Evolutionary conservation across 2,113 vertebrate species (phyloP).

Genomic region (Chloropsis hardwickii): DNA sequence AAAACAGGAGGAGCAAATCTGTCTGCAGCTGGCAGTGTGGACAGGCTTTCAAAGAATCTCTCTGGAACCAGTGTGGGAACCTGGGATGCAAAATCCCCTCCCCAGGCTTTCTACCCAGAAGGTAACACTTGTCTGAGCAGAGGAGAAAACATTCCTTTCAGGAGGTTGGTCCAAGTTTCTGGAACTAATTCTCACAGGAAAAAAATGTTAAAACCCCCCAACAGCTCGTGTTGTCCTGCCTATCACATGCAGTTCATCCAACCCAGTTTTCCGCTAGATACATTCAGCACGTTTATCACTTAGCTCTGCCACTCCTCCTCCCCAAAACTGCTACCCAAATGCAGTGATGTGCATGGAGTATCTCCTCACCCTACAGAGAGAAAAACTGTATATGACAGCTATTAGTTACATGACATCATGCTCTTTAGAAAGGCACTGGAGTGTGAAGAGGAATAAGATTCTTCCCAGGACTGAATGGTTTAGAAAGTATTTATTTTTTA

Average conservation of each 20-base stretch:
- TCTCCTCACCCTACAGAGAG: background rate
- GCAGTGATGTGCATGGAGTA: background rate
- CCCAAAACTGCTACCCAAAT: background rate
- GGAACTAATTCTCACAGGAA: slow-evolving; percentile 56
- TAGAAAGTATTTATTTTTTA: background rate
- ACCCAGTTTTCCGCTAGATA: background rate
- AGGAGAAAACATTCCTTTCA: slow-evolving; percentile 31
- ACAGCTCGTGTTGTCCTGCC: background rate
- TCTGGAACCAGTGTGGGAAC: background rate
- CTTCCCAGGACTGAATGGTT: background rate
- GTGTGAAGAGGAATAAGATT: background rate
- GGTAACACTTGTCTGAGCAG: background rate
- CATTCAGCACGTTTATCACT: background rate
- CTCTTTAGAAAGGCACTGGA: background rate
- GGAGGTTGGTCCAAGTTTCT: slow-evolving; percentile 24
- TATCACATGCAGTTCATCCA: background rate
- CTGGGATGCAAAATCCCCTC: slow-evolving; percentile 20
- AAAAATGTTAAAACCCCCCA: background rate
- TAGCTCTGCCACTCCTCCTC: background rate
- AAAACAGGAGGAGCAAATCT: slow-evolving; percentile 10
- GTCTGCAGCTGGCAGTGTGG: slow-evolving; percentile 54
- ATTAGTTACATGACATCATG: background rate
- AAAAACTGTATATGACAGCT: background rate
- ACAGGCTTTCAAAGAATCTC: slow-evolving; percentile 43
- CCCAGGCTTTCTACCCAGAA: slow-evolving; percentile 24